phyloP scores from a whole-genome alignment of 1,140 invertebrate species.

The Camponotus floridanus region DNA sequence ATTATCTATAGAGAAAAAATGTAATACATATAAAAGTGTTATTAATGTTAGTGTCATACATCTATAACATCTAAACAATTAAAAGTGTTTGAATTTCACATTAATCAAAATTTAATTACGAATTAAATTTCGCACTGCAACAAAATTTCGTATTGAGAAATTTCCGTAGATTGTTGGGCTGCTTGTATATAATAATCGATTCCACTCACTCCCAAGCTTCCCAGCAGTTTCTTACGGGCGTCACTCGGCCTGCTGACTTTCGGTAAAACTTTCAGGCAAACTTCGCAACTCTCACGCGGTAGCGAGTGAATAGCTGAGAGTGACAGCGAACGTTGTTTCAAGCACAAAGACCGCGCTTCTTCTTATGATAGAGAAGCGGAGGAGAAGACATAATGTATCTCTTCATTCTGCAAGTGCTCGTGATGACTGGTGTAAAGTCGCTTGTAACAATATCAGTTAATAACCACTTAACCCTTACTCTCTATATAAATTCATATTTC shows the following conservation, averaged over 20 bases:
- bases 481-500: neutral
- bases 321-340: conserved; percentile 64
- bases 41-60: neutral
- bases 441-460: conserved; percentile 55
- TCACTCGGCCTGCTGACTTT: conserved; percentile 65
- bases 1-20: no score
- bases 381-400: conserved; percentile 54
- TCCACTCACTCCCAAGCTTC: conserved; percentile 36
- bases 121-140: neutral
- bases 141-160: conserved; percentile 38
- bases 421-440: conserved; percentile 44
- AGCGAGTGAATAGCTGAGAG: conserved; percentile 59
- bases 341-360: conserved; percentile 68
- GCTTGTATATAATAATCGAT: conserved; percentile 59
- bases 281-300: conserved; percentile 35
- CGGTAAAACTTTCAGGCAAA: conserved; percentile 62
- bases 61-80: neutral
- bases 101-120: neutral
- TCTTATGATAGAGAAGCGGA: conserved; percentile 61
- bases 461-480: conserved; percentile 35
- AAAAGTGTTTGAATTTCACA: neutral
- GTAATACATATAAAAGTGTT: neutral
- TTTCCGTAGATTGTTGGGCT: conserved; percentile 38
- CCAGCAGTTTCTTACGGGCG: conserved; percentile 64
- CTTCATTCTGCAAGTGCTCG: conserved; percentile 23